Evolutionary conservation across 2,797 vertebrate species (phyloP).

Genomic region (Pangasius sanitwongsei): DNA sequence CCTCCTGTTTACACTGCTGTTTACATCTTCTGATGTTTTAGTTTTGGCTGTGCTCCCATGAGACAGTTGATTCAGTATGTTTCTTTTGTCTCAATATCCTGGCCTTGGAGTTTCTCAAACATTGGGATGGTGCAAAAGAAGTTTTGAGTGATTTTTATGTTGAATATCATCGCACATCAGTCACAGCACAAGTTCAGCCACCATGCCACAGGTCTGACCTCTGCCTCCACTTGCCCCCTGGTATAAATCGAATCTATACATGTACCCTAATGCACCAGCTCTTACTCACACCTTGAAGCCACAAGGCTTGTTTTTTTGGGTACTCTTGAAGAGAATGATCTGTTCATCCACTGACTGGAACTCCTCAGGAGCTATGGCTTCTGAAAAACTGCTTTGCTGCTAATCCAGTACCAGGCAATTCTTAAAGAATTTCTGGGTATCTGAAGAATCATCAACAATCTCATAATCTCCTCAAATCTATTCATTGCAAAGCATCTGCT

Average conservation of each 20-base stretch:
- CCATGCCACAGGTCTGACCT: background rate
- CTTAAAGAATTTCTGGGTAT: background rate
- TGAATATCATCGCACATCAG: background rate
- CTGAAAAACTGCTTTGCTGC: background rate
- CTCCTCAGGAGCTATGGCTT: background rate
- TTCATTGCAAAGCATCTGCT: background rate
- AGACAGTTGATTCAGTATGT: background rate
- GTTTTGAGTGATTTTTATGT: background rate
- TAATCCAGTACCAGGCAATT: background rate
- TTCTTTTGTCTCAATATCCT: background rate
- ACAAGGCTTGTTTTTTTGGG: background rate
- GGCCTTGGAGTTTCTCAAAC: background rate
- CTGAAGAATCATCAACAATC: background rate
- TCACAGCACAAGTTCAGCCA: background rate
- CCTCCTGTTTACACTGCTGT: background rate
- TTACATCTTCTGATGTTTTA: too few relatives aligned
- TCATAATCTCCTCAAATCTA: background rate
- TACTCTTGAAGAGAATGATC: background rate
- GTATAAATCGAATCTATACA: background rate
- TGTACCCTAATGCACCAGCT: background rate
- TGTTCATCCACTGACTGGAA: background rate
- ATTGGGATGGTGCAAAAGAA: background rate
- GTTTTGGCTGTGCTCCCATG: background rate
- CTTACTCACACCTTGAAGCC: background rate
- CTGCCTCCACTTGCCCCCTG: background rate